Conservation (phyloP, 2,797 vertebrate genomes). For the Phalanger gymnotis region DNA sequence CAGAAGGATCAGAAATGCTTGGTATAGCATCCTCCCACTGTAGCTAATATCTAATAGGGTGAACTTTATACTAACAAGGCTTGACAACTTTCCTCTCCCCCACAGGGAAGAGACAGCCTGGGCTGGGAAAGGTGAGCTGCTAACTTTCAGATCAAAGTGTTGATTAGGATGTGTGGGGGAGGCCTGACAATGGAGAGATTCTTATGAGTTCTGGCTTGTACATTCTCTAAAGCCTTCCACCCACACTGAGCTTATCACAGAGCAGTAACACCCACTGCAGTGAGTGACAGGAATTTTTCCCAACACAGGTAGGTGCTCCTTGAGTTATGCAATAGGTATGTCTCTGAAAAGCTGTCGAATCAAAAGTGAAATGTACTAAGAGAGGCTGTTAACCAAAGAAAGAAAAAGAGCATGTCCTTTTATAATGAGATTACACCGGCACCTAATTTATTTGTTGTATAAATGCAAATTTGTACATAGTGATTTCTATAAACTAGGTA, state of each 20-base stretch:
- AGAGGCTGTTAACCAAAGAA: neutral
- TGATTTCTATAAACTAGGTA: constrained; percentile 11
- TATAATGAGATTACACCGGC: neutral
- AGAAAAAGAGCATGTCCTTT: neutral
- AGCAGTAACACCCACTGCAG: neutral
- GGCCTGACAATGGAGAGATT: neutral
- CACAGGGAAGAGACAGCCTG: constrained; percentile 37
- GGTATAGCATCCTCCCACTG: constrained; percentile 38
- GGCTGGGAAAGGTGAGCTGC: constrained; percentile 31
- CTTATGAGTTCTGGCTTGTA: constrained; percentile 33
- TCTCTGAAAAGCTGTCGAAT: neutral
- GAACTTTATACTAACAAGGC: constrained; percentile 65
- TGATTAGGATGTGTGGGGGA: constrained; percentile 38
- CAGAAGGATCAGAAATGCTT: constrained; percentile 43
- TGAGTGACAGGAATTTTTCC: neutral
- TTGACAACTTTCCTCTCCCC: constrained; percentile 46
- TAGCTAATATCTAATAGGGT: constrained; percentile 60
- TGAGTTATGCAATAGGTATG: neutral
- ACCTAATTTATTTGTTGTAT: neutral
- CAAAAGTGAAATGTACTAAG: neutral
- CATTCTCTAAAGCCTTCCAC: constrained; percentile 11
- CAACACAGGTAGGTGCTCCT: neutral
- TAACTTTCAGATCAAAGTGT: constrained; percentile 57
- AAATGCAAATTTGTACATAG: constrained; percentile 38
- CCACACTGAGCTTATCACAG: constrained; percentile 11